Evolutionary conservation across 2,888 invertebrate species (phyloP).

Genomic region (Drosophila phalerata): DNA sequence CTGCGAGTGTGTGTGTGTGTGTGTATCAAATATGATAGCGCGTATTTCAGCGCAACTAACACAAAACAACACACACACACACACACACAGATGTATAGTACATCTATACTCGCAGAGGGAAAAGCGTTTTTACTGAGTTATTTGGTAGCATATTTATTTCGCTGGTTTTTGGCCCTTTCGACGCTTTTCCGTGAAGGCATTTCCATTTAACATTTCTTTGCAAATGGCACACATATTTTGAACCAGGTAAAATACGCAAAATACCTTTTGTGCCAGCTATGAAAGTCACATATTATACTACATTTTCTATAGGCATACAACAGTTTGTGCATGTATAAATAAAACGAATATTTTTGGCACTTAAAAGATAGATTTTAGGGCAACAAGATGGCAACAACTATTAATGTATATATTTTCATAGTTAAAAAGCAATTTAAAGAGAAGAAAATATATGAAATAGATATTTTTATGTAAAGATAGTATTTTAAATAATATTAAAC

Average conservation of each 20-base stretch:
- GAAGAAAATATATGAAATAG: background rate
- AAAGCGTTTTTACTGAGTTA: conserved; percentile 44
- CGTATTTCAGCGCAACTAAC: conserved; percentile 27
- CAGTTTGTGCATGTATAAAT: background rate
- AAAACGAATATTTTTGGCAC: conserved; percentile 1
- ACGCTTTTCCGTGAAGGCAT: conserved; percentile 41
- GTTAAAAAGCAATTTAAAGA: background rate
- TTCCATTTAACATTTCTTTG: conserved; percentile 59
- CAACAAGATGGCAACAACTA: background rate
- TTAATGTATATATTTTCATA: background rate
- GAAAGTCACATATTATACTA: conserved; percentile 19
- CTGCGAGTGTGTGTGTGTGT: conserved; percentile 12
- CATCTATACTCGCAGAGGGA: background rate
- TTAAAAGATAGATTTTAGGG: background rate
- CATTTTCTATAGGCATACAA: background rate
- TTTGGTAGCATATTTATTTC: conserved; percentile 52
- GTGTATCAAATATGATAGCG: conserved; percentile 45
- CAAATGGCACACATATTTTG: conserved; percentile 58
- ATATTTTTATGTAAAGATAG: background rate
- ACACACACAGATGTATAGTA: background rate
- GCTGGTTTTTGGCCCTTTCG: conserved; percentile 38
- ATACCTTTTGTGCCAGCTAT: conserved; percentile 49
- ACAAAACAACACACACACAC: background rate
- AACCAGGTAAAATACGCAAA: conserved; percentile 46
- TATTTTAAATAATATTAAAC: background rate